Evolutionary conservation across 92 coral and sea anemone species (phyloP).

Genomic region (Anthopleura xanthogrammica): DNA sequence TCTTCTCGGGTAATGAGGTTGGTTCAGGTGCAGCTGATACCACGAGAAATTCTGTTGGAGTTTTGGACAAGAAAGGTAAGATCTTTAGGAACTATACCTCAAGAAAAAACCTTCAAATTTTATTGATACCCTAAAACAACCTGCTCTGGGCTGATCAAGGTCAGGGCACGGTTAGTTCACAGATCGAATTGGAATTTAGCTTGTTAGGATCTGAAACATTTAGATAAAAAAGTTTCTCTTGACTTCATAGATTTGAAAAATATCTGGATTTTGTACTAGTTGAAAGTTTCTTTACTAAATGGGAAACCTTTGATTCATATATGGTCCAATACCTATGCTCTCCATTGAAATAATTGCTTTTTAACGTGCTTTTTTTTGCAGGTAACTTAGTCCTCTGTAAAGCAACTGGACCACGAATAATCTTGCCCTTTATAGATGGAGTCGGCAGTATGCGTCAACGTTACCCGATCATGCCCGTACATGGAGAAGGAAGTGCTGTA

Average conservation of each 20-base stretch:
- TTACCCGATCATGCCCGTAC: too few species aligned
- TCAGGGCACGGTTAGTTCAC: too few species aligned
- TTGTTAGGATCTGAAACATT: too few species aligned
- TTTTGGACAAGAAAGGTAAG: slow-evolving; percentile 49
- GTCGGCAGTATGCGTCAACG: slow-evolving; percentile 14
- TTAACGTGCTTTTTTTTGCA: neutral
- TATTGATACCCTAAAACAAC: neutral
- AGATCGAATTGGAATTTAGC: too few species aligned
- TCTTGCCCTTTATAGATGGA: slow-evolving; percentile 52
- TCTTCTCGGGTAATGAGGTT: too few species aligned
- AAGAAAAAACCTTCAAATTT: too few species aligned
- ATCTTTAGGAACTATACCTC: neutral
- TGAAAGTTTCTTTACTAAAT: too few species aligned
- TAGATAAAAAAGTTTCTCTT: too few species aligned
- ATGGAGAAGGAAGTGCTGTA: neutral
- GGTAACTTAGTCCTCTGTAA: slow-evolving; percentile 8
- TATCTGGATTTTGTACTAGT: too few species aligned
- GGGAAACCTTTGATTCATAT: too few species aligned
- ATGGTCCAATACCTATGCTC: neutral
- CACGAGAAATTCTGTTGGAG: slow-evolving; percentile 34
- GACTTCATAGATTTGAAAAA: too few species aligned
- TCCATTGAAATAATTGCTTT: neutral
- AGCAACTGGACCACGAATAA: slow-evolving; percentile 47
- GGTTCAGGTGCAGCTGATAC: too few species aligned
- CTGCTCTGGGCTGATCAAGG: neutral